Base-by-base conservation (phyloP, 2,113 vertebrate species). In the Bucco capensis region DNA sequence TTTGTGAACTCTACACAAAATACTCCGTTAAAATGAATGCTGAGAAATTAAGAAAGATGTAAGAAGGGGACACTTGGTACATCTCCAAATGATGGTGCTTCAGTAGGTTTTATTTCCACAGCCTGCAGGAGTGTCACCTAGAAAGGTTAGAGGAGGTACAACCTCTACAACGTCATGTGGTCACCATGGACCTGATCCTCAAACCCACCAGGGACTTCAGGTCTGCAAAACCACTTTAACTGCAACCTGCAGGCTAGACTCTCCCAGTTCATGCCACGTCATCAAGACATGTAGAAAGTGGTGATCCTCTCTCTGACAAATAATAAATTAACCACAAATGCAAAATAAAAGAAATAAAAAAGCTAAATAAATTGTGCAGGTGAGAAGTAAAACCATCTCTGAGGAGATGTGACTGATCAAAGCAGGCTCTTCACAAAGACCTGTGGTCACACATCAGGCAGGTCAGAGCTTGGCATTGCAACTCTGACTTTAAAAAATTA, bases 161-260 rank as follows among this genome's bases (percentile, higher is more conserved):
- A 54, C 42, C 40, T 61, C 46, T 53, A 5, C 19, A 17, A 12
- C 5, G 19, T 4, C 23, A 21, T 0, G 15, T 4, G 49, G 67
- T 57, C 60, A 33, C 27, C 3, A 0, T 6, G 18, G 75, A 72
- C 31, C 58, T 30, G 37, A 67, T n/a, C 56, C 38, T 84, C 49
- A 78, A 42, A 13, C 21, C 24, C 37, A 37, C 14, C 3, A 1
- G 27, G 12, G 38, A 23, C 35, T 30, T 40, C 22, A 69, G 51
- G 19, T 72, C 78, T 80, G 54, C 40, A 76, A 80, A 92, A 70
- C 12, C 0, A 0, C 58, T 57, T 57, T 50, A 33, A 71, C 37
- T 31, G 6, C 10, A 0, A 50, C 30, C 19, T 25, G 38, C 19
- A 83, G 77, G 21, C 71, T 71, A 0, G 0, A 19, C 23, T 65